A percentile compares a stretch with the other conserved stretches of the same genome.
These are phyloP conservation scores for Phrynocephalus guinanensis DNA, from an alignment of 2,797 vertebrate species.

Conservation along the genomic window DNA sequence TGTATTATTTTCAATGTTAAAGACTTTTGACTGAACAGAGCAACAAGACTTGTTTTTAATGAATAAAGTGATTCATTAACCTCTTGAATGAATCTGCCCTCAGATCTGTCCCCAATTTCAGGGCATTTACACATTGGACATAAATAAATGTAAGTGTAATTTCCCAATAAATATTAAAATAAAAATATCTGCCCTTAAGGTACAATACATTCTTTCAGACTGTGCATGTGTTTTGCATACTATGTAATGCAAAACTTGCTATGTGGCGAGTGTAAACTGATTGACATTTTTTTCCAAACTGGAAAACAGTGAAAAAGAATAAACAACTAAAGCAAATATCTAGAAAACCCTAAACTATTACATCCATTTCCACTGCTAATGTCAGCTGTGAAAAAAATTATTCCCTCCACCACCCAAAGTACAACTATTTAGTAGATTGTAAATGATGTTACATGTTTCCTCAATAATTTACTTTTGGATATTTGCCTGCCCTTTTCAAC, in stretches of 20 bases:
- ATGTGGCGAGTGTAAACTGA: not conserved
- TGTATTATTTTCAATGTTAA: not conserved
- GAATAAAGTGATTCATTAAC: not conserved
- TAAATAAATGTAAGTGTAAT: not conserved
- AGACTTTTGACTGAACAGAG: not conserved
- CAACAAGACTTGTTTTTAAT: not conserved
- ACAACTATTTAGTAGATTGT: not conserved
- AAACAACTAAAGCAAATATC: not conserved
- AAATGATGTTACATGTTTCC: constrained; percentile 28
- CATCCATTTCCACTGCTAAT: not conserved
- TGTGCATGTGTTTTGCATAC: not conserved
- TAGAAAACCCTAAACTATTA: not conserved
- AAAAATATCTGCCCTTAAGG: not conserved
- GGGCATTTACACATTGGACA: not conserved
- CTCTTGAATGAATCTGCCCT: too few species aligned
- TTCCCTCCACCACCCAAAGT: fast-evolving
- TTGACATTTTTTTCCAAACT: not conserved
- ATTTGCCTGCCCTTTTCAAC: constrained; percentile 30
- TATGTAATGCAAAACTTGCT: not conserved
- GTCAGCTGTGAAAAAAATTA: not conserved
- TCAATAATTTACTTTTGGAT: not conserved
- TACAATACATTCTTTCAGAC: constrained; percentile 1
- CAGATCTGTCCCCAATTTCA: not conserved
- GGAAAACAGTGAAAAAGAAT: not conserved
- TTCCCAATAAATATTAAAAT: constrained; percentile 24